Conservation (phyloP, 2,113 vertebrate genomes). For the Percopsis transmontana region DNA sequence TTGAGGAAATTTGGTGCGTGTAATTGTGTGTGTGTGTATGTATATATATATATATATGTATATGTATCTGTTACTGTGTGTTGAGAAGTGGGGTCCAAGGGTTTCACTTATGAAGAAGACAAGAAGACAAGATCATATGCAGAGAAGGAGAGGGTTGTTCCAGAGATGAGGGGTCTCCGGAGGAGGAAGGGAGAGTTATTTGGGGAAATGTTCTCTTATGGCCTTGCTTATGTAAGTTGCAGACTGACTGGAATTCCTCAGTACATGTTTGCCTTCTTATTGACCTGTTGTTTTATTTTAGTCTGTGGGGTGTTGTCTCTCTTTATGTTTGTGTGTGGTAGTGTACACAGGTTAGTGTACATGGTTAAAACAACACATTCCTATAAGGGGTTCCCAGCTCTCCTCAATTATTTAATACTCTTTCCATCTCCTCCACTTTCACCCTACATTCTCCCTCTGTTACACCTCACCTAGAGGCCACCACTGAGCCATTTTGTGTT, state of each 20-base stretch:
- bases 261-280: conserved; percentile 11
- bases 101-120: no score
- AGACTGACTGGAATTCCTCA: conserved; percentile 16
- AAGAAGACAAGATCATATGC: no score
- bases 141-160: no score
- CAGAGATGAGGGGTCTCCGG: neutral
- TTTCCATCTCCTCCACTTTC: conserved; percentile 41
- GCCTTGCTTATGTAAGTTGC: conserved; percentile 32
- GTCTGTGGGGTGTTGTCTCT: conserved; percentile 19
- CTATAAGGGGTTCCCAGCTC: conserved; percentile 53
- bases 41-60: no score
- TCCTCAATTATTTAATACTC: conserved; percentile 68
- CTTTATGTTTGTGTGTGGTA: conserved; percentile 17
- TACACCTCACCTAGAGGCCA: conserved; percentile 23
- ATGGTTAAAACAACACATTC: conserved; percentile 15
- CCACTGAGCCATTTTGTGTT: conserved; percentile 14
- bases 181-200: conserved; percentile 16
- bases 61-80: no score
- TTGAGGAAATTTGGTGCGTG: no score
- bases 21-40: no score
- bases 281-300: conserved; percentile 3
- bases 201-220: conserved; percentile 29
- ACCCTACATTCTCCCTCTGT: conserved; percentile 37
- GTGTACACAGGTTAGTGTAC: conserved; percentile 21
- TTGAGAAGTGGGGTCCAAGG: no score